These are phyloP conservation scores for Lutjanus erythropterus DNA, from an alignment of 2,113 vertebrate species.

Conservation along the genomic window DNA sequence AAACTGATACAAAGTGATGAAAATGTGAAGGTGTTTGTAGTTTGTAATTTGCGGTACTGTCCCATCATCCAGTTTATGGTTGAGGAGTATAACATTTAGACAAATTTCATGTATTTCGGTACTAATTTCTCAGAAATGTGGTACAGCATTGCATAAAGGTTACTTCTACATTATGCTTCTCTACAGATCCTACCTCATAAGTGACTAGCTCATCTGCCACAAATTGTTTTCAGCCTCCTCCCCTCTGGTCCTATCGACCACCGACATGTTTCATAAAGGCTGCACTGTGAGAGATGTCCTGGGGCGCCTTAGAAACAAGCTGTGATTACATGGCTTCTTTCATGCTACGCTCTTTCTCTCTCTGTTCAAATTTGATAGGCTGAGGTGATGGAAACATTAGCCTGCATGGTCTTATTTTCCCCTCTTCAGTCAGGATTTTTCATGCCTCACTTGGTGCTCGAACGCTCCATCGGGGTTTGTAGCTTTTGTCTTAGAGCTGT, in stretches of 20 bases:
- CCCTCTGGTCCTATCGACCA: slow-evolving; percentile 35
- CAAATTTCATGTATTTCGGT: background rate
- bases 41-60: no score
- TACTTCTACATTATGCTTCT: background rate
- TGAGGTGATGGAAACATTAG: slow-evolving; percentile 62
- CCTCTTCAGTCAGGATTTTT: slow-evolving; percentile 30
- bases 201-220: slow-evolving; percentile 29
- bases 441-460: slow-evolving; percentile 26
- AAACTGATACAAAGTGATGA: background rate
- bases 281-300: slow-evolving; percentile 49
- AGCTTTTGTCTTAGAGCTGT: slow-evolving; percentile 7
- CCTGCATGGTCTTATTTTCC: slow-evolving; percentile 34
- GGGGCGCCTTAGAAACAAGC: slow-evolving; percentile 44
- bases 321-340: slow-evolving; percentile 68
- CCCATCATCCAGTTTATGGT: no score
- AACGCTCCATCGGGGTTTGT: background rate
- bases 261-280: slow-evolving; percentile 69
- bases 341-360: slow-evolving; percentile 37
- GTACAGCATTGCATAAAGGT: background rate
- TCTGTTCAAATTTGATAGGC: slow-evolving; percentile 47
- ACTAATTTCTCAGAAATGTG: background rate
- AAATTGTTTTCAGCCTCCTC: slow-evolving; percentile 50
- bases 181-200: slow-evolving; percentile 1
- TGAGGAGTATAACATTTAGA: no score
- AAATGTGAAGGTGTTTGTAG: no score